phyloP scores from a whole-genome alignment of 2,888 invertebrate genomes.

The Rhodophaea formosa region DNA sequence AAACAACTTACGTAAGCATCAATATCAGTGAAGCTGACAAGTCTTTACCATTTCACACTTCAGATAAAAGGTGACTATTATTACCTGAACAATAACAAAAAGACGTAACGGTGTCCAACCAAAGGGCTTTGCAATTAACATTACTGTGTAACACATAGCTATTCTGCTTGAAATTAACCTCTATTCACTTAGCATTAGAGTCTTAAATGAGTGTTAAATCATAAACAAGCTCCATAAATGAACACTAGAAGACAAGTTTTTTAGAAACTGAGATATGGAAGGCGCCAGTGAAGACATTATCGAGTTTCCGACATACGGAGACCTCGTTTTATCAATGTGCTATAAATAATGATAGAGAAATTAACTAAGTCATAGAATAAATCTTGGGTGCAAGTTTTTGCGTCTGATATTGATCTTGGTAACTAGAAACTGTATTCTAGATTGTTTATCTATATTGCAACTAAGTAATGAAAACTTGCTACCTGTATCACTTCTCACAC shows the following conservation, averaged over 20 bases:
- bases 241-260: background rate
- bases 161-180: background rate
- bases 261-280: conserved; percentile 1
- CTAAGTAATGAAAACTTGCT: background rate
- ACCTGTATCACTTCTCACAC: background rate
- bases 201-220: background rate
- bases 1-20: background rate
- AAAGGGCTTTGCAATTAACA: background rate
- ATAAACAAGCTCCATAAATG: background rate
- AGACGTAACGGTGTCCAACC: background rate
- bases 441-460: background rate
- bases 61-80: background rate
- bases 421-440: conserved; percentile 7
- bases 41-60: background rate
- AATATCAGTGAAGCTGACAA: background rate
- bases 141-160: too few relatives aligned
- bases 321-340: conserved; percentile 6
- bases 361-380: conserved; percentile 9
- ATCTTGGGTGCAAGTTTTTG: conserved; percentile 1
- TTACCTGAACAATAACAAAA: background rate
- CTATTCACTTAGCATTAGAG: background rate
- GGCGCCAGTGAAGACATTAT: conserved; percentile 12
- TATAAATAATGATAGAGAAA: conserved; percentile 12
- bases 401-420: conserved; percentile 1
- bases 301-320: background rate